Conservation (phyloP, 2,888 invertebrate genomes). For the Elysia crispata region DNA sequence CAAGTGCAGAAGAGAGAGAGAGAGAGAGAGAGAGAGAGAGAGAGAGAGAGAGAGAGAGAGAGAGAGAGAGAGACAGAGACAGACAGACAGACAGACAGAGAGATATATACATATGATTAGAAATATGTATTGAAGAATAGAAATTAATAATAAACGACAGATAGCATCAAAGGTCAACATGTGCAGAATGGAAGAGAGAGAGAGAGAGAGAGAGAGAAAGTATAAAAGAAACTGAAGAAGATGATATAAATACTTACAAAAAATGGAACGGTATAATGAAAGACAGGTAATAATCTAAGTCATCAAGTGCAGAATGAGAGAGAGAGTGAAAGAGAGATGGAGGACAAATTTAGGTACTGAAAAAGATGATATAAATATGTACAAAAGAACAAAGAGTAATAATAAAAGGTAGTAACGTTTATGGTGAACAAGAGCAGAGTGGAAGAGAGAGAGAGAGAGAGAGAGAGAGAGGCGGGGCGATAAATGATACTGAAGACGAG, state of each 20-base stretch:
- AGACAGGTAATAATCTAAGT: slow-evolving; percentile 1
- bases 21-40: not conserved
- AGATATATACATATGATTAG: not conserved
- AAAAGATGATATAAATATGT: not conserved
- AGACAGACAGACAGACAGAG: not conserved
- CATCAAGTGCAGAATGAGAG: not conserved
- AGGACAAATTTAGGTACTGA: not conserved
- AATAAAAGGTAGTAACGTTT: too few species aligned
- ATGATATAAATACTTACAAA: not conserved
- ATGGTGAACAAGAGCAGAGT: too few species aligned
- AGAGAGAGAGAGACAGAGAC: not conserved
- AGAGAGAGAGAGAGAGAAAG: not conserved
- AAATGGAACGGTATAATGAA: not conserved
- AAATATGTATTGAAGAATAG: too few species aligned
- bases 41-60: not conserved
- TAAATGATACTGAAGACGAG: too few species aligned
- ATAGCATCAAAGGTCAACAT: too few species aligned
- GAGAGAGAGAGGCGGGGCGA: too few species aligned
- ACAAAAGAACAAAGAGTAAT: too few species aligned
- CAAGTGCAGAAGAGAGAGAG: not conserved
- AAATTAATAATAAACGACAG: too few species aligned
- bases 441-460: too few species aligned
- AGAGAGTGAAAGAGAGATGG: not conserved
- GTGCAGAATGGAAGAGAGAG: not conserved
- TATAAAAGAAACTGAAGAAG: not conserved